A percentile compares a stretch with the other conserved stretches of the same genome.
Evolutionary conservation across 2,113 vertebrate species (phyloP).

Genomic region (Hyaena hyaena): DNA sequence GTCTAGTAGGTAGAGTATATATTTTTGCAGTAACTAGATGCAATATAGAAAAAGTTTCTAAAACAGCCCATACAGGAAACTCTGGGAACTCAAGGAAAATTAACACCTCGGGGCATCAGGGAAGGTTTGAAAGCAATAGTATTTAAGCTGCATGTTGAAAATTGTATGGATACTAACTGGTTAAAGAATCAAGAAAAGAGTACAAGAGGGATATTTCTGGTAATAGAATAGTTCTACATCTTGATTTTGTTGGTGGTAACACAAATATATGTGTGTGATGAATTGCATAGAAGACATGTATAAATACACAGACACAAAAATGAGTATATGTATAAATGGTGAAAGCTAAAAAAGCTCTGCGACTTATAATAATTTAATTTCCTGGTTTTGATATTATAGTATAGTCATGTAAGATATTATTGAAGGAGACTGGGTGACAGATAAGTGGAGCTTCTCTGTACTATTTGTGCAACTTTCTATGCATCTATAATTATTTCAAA

Average conservation of each 20-base stretch:
- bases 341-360: not conserved
- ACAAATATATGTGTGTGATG: not conserved
- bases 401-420: not conserved
- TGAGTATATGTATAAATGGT: not conserved
- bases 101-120: not conserved
- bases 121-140: not conserved
- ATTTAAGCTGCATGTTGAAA: not conserved
- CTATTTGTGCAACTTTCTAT: not conserved
- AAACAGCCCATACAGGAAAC: not conserved
- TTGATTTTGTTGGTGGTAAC: not conserved
- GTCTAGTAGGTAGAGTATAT: not conserved
- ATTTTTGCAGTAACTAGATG: not conserved
- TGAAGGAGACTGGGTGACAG: not conserved
- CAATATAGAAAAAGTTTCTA: not conserved
- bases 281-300: not conserved
- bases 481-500: not conserved
- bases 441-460: not conserved
- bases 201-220: not conserved
- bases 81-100: not conserved
- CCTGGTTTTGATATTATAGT: not conserved
- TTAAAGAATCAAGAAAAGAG: not conserved
- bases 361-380: constrained; percentile 6
- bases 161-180: not conserved
- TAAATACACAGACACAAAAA: not conserved
- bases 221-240: not conserved